Base-by-base conservation (phyloP, 2,113 vertebrate species). In the Phrynocephalus versicolor region DNA sequence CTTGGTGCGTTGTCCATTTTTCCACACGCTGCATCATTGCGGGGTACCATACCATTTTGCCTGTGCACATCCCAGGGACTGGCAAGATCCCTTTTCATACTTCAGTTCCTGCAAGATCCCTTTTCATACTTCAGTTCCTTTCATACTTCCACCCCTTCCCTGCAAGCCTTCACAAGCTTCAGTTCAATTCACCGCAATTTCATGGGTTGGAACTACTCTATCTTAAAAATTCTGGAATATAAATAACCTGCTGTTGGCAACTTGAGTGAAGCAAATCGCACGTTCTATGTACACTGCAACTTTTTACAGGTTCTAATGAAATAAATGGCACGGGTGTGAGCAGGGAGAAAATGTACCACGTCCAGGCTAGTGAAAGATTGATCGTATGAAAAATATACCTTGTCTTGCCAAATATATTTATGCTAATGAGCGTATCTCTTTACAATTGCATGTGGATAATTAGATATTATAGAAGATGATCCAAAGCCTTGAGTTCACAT, bases 341-440 rank as follows among this genome's bases (percentile, higher is more conserved):
- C n/a, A 19, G 30, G 85, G 23, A 27, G 25, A 88, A 88, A 92
- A 84, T 74, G n/a, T 3, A 12, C 91, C 0, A 62, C 81, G 83
- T 89, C 87, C 23, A 21, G 35, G 84, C 65, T 89, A 21, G 5
- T 65, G 60, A 79, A 89, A 73, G 75, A 93, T 6, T 88, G 78
- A 79, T 89, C 76, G 37, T 86, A 51, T 85, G 82, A 86, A 89
- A 72, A 90, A 89, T 85, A 1, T 81, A 6, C 84, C 62, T 74
- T 87, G 74, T 2, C 27, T 80, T 89, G 79, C 37, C 41, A 89
- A 92, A 92, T 90, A 90, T 92, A 30, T 91, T 91, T 92, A 92
- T 92, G 89, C 81, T 93, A 92, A 93, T 92, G 25, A 75, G 70
- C 27, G 15, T 89, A 77, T 18, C 62, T 90, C 87, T 76, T 84